A percentile compares a stretch with the other conserved stretches of the same genome.
Conservation (phyloP, 2,888 invertebrate genomes). For the Drosophila glabriapex region DNA sequence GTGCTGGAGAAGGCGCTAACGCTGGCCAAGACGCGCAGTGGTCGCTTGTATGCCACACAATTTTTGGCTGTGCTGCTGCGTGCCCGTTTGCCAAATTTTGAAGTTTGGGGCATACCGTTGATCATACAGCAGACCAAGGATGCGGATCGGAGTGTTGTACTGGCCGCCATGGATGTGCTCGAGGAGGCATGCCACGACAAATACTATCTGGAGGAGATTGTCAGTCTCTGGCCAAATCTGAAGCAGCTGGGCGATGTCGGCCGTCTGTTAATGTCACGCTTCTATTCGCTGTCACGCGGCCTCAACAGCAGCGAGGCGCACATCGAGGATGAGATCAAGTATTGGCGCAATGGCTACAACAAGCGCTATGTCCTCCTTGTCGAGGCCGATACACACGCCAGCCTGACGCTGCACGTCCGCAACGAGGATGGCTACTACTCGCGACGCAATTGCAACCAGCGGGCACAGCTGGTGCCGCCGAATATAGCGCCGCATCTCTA, state of each 20-base stretch:
- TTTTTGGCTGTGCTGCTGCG: slow-evolving; percentile 95
- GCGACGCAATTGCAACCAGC: slow-evolving; percentile 88
- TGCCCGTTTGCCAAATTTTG: slow-evolving; percentile 89
- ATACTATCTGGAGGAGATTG: slow-evolving; percentile 91
- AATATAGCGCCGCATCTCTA: slow-evolving; percentile 90
- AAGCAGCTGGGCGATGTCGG: slow-evolving; percentile 91
- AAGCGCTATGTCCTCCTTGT: slow-evolving; percentile 94
- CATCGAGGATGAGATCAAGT: slow-evolving; percentile 90
- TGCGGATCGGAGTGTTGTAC: slow-evolving; percentile 91
- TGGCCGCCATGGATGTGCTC: slow-evolving; percentile 92
- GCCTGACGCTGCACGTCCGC: slow-evolving; percentile 93
- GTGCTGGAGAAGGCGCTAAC: slow-evolving; percentile 86
- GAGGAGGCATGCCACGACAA: slow-evolving; percentile 97
- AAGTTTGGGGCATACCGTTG: slow-evolving; percentile 94
- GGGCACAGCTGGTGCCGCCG: slow-evolving; percentile 86
- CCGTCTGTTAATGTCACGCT: slow-evolving; percentile 90
- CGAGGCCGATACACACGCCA: slow-evolving; percentile 95
- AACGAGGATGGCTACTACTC: slow-evolving; percentile 92
- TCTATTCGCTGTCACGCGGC: slow-evolving; percentile 90
- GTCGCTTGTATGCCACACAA: slow-evolving; percentile 94
- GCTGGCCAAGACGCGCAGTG: slow-evolving; percentile 86
- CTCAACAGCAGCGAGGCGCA: slow-evolving; percentile 89
- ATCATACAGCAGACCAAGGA: slow-evolving; percentile 95
- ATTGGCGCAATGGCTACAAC: slow-evolving; percentile 92
- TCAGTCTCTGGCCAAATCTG: slow-evolving; percentile 90